phyloP scores from a whole-genome alignment of 2,113 vertebrate species.

The Seriola rivoliana region DNA sequence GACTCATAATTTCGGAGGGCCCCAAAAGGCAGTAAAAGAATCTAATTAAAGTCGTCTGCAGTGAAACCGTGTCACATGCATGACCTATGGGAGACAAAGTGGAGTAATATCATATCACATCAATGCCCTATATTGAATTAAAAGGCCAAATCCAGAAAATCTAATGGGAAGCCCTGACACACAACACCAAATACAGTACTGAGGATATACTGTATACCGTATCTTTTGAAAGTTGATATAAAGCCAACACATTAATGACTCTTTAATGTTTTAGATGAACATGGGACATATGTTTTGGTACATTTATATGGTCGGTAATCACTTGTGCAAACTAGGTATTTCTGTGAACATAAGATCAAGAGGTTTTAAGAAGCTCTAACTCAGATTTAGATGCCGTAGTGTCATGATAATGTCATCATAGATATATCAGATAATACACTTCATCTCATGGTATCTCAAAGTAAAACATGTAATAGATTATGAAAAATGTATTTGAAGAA shows the following conservation, averaged over 20 bases:
- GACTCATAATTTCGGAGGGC: conserved; percentile 3
- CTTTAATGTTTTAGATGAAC: not conserved
- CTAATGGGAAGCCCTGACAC: not conserved
- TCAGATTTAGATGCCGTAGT: not conserved
- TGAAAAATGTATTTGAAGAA: not conserved
- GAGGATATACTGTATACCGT: not conserved
- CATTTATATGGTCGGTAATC: not conserved
- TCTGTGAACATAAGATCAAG: not conserved
- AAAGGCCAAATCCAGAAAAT: not conserved
- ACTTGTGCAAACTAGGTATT: not conserved
- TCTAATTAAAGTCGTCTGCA: conserved; percentile 37
- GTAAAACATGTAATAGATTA: not conserved
- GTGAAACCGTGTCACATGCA: conserved; percentile 20
- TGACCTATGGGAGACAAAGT: conserved; percentile 10
- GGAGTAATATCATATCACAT: conserved; percentile 23
- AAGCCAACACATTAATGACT: not conserved
- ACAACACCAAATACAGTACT: not conserved
- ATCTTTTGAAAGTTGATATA: not conserved
- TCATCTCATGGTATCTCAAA: not conserved
- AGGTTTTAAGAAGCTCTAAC: not conserved
- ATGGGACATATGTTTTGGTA: not conserved
- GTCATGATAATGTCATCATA: not conserved
- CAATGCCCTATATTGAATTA: conserved; percentile 6
- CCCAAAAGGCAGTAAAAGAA: conserved; percentile 13
- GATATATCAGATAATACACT: not conserved